These are phyloP conservation scores for Drosophila algonquin DNA, from an alignment of 2,888 invertebrate species.

Conservation along the genomic window DNA sequence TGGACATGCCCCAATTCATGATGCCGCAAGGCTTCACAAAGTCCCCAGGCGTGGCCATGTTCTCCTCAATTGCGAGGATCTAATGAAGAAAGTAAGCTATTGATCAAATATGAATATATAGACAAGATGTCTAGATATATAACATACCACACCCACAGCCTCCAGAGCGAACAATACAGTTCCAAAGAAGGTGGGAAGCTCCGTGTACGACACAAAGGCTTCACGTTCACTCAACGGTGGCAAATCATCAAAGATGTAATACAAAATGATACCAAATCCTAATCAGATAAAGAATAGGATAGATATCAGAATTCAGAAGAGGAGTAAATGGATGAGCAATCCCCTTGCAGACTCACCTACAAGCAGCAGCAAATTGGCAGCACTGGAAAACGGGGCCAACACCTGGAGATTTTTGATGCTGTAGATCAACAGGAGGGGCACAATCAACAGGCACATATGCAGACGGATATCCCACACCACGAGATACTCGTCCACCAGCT, in stretches of 20 bases:
- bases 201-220: conserved; percentile 84
- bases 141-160: conserved; percentile 91
- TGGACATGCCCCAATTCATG: conserved; percentile 94
- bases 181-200: conserved; percentile 94
- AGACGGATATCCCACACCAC: conserved; percentile 84
- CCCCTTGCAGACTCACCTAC: conserved; percentile 84
- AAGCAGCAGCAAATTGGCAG: conserved; percentile 94
- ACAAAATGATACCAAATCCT: conserved; percentile 91
- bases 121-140: too few relatives aligned
- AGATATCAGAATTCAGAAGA: too few relatives aligned
- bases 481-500: conserved; percentile 88
- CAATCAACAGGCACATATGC: conserved; percentile 86
- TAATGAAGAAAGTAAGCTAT: conserved; percentile 78
- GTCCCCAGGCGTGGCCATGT: conserved; percentile 95
- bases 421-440: conserved; percentile 89
- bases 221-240: conserved; percentile 84
- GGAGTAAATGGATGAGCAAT: too few relatives aligned
- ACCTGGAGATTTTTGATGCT: conserved; percentile 91
- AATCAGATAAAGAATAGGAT: not conserved
- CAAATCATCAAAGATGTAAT: conserved; percentile 90
- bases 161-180: conserved; percentile 97
- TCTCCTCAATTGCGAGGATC: conserved; percentile 98
- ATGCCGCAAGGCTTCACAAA: conserved; percentile 96
- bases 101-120: not conserved
- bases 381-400: conserved; percentile 95